Conservation (phyloP, 2,797 vertebrate genomes). For the Discoglossus pictus region DNA sequence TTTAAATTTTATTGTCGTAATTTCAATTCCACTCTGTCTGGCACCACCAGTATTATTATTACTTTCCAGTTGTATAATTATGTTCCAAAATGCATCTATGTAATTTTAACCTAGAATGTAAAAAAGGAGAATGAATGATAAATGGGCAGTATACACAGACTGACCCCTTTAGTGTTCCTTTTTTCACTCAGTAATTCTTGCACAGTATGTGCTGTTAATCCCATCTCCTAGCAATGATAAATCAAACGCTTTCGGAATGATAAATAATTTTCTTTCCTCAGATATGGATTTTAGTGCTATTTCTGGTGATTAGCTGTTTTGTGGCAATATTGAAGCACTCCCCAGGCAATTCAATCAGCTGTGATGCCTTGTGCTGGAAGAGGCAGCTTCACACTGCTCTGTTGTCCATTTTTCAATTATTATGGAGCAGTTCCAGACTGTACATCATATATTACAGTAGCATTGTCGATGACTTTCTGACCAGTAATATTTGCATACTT, state of each 20-base stretch:
- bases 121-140: too few species aligned
- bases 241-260: conserved; percentile 24
- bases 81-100: too few species aligned
- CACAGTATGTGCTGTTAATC: conserved; percentile 10
- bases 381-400: neutral
- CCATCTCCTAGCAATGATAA: conserved; percentile 14
- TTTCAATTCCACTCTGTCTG: too few species aligned
- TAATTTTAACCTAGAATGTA: too few species aligned
- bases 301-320: conserved; percentile 7
- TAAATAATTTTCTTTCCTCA: conserved; percentile 13
- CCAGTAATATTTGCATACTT: too few species aligned
- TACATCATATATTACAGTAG: too few species aligned
- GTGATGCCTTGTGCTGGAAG: conserved; percentile 5
- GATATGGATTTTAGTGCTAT: conserved; percentile 32
- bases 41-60: too few species aligned
- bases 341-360: neutral
- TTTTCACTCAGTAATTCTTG: conserved; percentile 20
- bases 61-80: too few species aligned
- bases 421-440: neutral
- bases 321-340: conserved; percentile 21
- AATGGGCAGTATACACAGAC: too few species aligned
- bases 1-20: too few species aligned
- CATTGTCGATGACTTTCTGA: too few species aligned
- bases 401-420: too few species aligned
- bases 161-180: neutral